These are phyloP conservation scores for Ceyx cyanopectus DNA, from an alignment of 2,113 vertebrate species.

Conservation along the genomic window DNA sequence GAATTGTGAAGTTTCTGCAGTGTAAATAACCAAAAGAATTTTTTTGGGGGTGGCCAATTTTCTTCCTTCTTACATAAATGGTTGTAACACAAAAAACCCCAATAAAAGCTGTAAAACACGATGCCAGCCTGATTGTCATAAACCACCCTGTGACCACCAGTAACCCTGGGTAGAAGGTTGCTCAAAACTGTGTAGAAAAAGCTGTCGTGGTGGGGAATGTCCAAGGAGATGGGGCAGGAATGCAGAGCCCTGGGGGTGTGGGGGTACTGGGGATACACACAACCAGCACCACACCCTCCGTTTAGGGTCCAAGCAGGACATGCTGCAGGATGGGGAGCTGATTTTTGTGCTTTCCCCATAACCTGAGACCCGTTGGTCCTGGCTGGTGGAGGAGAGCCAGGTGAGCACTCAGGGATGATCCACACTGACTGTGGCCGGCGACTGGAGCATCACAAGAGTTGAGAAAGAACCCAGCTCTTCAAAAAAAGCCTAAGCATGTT, in stretches of 20 bases:
- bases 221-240: neutral
- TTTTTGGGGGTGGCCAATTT: neutral
- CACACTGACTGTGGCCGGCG: rapidly evolving
- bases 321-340: rapidly evolving
- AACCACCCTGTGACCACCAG: rapidly evolving
- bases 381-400: rapidly evolving
- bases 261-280: rapidly evolving
- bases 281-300: rapidly evolving
- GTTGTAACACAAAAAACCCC: neutral
- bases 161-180: neutral
- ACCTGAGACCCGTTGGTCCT: rapidly evolving
- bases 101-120: neutral
- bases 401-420: rapidly evolving
- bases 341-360: neutral
- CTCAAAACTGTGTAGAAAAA: neutral
- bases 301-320: neutral
- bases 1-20: neutral
- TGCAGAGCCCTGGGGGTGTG: neutral
- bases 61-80: neutral
- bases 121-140: neutral
- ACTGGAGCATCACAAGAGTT: rapidly evolving
- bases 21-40: neutral
- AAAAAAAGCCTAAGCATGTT: rapidly evolving
- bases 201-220: rapidly evolving
- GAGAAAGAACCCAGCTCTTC: neutral